phyloP scores from a whole-genome alignment of 2,797 vertebrate genomes.

The Cuniculus paca region DNA sequence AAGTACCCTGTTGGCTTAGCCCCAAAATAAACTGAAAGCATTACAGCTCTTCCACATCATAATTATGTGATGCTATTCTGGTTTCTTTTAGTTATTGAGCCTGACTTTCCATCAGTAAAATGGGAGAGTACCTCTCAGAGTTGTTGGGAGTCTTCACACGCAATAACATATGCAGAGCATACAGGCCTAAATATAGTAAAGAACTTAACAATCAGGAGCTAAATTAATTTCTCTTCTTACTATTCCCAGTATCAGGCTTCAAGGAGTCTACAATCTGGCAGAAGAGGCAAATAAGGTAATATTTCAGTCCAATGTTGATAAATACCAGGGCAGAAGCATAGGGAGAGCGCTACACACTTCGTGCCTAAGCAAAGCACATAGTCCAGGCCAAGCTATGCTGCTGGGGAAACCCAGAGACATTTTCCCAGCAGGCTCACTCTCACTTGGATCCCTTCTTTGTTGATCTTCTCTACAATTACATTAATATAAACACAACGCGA shows the following conservation, averaged over 20 bases:
- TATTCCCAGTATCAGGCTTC: neutral
- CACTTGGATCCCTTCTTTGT: neutral
- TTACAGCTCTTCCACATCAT: neutral
- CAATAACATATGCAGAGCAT: neutral
- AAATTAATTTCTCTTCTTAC: neutral
- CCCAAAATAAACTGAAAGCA: neutral
- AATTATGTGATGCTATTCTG: neutral
- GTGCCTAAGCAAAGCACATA: neutral
- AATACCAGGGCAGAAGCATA: neutral
- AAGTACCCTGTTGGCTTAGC: neutral
- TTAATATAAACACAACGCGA: neutral
- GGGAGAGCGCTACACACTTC: neutral
- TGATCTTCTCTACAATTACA: neutral
- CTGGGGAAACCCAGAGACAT: neutral
- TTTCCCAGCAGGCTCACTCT: neutral
- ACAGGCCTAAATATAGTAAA: neutral
- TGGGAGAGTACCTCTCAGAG: neutral
- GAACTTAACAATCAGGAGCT: neutral
- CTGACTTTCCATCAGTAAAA: neutral
- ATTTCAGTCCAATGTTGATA: neutral
- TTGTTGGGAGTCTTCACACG: constrained; percentile 13
- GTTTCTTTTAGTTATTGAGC: neutral
- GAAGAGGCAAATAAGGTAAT: neutral
- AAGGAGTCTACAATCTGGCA: neutral
- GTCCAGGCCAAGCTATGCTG: neutral